These are phyloP conservation scores for Selenia dentaria DNA, from an alignment of 2,888 invertebrate genomes.

Conservation along the genomic window DNA sequence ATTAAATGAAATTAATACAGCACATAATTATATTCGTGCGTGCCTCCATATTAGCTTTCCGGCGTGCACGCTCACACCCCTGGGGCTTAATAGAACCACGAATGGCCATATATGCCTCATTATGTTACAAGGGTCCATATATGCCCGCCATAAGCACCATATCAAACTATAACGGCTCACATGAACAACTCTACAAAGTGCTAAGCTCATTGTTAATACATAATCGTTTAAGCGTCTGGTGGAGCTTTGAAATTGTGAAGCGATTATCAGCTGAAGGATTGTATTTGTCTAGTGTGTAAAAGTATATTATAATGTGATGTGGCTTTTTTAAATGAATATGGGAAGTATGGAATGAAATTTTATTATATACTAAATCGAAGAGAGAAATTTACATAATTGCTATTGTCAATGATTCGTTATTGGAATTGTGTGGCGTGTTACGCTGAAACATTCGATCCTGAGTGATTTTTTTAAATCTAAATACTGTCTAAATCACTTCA, in stretches of 20 bases:
- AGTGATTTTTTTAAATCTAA: too few species aligned
- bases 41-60: constrained; percentile 32
- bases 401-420: too few species aligned
- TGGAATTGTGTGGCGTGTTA: too few species aligned
- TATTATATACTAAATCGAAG: too few species aligned
- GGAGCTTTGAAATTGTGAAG: constrained; percentile 6
- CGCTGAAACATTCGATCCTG: too few species aligned
- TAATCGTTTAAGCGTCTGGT: constrained; percentile 15
- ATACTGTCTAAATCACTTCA: too few species aligned
- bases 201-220: constrained; percentile 25
- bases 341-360: too few species aligned
- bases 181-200: constrained; percentile 30
- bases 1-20: constrained; percentile 41
- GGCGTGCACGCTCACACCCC: constrained; percentile 17
- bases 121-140: constrained; percentile 46
- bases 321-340: too few species aligned
- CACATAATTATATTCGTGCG: constrained; percentile 34
- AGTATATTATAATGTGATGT: too few species aligned
- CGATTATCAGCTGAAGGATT: constrained; percentile 6
- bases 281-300: neutral
- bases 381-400: too few species aligned
- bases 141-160: constrained; percentile 45
- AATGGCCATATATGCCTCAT: constrained; percentile 39
- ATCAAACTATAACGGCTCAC: constrained; percentile 42
- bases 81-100: constrained; percentile 17